phyloP scores from a whole-genome alignment of 2,888 invertebrate species.

The Cyaniris semiargus region DNA sequence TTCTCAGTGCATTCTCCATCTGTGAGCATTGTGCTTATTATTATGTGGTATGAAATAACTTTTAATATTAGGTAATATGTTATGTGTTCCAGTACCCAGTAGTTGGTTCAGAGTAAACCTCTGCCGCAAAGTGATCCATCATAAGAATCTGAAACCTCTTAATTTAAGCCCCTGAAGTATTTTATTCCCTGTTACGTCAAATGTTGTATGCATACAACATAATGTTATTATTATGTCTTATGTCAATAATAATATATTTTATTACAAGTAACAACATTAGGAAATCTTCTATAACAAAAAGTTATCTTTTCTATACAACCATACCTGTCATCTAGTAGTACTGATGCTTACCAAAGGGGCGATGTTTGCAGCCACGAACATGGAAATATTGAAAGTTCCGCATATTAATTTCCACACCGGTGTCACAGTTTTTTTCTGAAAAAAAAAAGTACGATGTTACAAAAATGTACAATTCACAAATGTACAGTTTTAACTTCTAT shows the following conservation, averaged over 20 bases:
- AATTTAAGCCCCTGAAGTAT: not conserved
- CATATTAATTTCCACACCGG: constrained; percentile 66
- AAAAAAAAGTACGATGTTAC: constrained; percentile 34
- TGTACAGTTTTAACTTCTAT: constrained; percentile 14
- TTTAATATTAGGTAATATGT: not conserved
- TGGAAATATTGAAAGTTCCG: constrained; percentile 63
- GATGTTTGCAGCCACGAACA: constrained; percentile 64
- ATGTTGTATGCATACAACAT: no score
- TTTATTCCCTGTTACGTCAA: no score
- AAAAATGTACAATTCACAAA: constrained; percentile 20
- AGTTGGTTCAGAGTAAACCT: not conserved
- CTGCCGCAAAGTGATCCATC: not conserved
- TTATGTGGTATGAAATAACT: not conserved
- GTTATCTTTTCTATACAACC: not conserved
- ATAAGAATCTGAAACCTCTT: not conserved
- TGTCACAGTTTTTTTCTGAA: constrained; percentile 64
- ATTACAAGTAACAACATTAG: no score
- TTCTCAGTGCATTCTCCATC: no score
- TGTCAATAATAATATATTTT: no score
- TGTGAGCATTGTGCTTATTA: not conserved
- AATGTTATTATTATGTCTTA: no score
- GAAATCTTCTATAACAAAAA: not conserved
- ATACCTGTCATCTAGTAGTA: not conserved
- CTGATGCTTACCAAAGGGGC: constrained; percentile 61
- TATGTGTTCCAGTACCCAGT: not conserved